Conservation (phyloP, 2,797 vertebrate species). For the Sandelia bainsii region DNA sequence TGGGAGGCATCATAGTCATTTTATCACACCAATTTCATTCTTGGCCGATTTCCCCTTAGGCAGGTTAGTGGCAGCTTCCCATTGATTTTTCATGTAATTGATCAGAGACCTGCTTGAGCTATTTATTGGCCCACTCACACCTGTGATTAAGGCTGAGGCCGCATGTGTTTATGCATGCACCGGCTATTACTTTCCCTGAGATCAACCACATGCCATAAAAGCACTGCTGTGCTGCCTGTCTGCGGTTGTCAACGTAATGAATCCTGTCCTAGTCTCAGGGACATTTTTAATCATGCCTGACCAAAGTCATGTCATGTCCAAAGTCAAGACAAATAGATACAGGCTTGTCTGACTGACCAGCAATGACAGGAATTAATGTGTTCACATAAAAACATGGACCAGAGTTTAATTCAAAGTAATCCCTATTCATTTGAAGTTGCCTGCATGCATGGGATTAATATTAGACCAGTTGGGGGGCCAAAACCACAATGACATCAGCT, state of each 20-base stretch:
- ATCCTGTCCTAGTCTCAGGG: conserved; percentile 53
- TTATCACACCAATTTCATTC: conserved; percentile 92
- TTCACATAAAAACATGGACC: conserved; percentile 65
- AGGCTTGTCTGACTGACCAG: conserved; percentile 56
- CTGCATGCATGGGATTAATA: conserved; percentile 78
- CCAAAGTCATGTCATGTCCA: conserved; percentile 68
- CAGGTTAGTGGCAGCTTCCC: conserved; percentile 86
- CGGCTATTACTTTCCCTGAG: conserved; percentile 63
- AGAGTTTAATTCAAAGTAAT: conserved; percentile 74
- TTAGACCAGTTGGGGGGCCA: conserved; percentile 73
- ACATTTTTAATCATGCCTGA: conserved; percentile 70
- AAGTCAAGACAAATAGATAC: conserved; percentile 64
- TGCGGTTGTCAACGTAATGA: conserved; percentile 63
- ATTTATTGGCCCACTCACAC: conserved; percentile 90
- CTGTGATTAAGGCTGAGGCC: conserved; percentile 85
- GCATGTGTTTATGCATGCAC: conserved; percentile 76
- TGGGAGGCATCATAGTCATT: conserved; percentile 86
- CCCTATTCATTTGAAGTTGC: conserved; percentile 66
- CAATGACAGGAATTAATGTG: conserved; percentile 69
- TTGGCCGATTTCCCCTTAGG: conserved; percentile 93
- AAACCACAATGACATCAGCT: conserved; percentile 85
- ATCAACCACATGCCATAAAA: conserved; percentile 47
- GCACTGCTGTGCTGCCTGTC: conserved; percentile 42
- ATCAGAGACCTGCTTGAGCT: conserved; percentile 88
- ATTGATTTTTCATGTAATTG: conserved; percentile 92